A percentile compares a stretch with the other conserved stretches of the same genome.
These are phyloP conservation scores for Campopleginae sp. DNA, from an alignment of 2,888 invertebrate species.

Conservation along the genomic window DNA sequence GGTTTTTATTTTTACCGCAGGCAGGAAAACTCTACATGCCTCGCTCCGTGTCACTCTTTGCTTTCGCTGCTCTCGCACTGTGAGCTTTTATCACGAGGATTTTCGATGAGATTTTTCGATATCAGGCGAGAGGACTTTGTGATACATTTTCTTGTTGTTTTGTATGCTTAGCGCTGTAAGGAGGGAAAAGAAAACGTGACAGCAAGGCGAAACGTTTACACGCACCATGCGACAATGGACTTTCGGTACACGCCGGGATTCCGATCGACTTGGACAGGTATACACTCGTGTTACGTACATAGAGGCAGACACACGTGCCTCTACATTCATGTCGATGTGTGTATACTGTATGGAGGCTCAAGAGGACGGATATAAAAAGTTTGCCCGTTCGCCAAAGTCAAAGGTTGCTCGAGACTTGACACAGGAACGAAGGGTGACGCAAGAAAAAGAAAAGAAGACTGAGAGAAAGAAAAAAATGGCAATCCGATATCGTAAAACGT, in stretches of 20 bases:
- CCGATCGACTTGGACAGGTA: constrained; percentile 48
- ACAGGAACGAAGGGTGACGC: constrained; percentile 32
- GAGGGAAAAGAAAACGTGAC: background rate
- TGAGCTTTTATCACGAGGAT: constrained; percentile 29
- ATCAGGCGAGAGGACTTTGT: constrained; percentile 35
- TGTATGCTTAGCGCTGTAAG: constrained; percentile 22
- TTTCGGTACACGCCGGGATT: constrained; percentile 17
- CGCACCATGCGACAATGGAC: constrained; percentile 50
- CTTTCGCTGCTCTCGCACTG: background rate
- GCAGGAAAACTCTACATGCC: background rate
- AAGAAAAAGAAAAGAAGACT: constrained; percentile 27
- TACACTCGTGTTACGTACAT: background rate
- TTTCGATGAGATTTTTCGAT: constrained; percentile 51
- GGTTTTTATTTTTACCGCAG: constrained; percentile 26
- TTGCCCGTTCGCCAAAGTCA: constrained; percentile 59
- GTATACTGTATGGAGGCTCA: constrained; percentile 5
- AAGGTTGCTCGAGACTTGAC: constrained; percentile 53
- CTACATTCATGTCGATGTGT: background rate
- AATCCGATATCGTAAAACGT: constrained; percentile 66
- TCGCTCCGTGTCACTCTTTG: background rate
- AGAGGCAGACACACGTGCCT: constrained; percentile 16
- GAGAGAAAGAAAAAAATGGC: constrained; percentile 45
- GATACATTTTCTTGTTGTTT: constrained; percentile 21
- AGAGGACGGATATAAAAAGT: constrained; percentile 60
- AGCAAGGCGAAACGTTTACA: constrained; percentile 52